Evolutionary conservation across 2,888 invertebrate genomes (phyloP).

Genomic region (Aphidoletes aphidimyza): DNA sequence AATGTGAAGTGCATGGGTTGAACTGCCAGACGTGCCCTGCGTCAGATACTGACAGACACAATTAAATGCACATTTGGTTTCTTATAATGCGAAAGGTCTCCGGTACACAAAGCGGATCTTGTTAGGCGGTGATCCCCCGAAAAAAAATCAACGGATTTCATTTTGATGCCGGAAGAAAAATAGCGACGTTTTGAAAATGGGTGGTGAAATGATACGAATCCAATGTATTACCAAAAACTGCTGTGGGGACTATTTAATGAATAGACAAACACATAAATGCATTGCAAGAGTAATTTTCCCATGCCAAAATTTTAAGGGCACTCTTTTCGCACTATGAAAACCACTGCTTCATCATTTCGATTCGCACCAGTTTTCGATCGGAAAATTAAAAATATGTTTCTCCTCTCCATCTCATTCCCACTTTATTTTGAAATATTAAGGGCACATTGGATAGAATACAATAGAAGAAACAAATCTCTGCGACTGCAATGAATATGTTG

Average conservation of each 20-base stretch:
- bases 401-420: no score
- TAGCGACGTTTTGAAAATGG: neutral
- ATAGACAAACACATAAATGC: neutral
- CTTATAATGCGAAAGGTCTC: neutral
- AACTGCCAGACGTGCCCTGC: neutral
- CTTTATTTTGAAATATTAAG: no score
- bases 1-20: neutral
- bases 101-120: neutral
- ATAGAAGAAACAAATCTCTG: no score
- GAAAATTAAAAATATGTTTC: no score
- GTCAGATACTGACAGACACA: neutral
- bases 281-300: neutral
- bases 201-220: no score
- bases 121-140: neutral
- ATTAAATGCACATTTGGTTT: slow-evolving; percentile 7
- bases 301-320: neutral
- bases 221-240: no score
- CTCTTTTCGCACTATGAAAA: no score
- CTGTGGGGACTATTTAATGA: slow-evolving; percentile 7
- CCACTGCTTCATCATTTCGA: no score
- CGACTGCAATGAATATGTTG: neutral
- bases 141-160: neutral
- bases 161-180: no score
- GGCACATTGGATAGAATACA: no score
- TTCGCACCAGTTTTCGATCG: no score